Percentiles rank a stretch among this genome's conserved stretches.
These are phyloP conservation scores for Microtus ochrogaster DNA, from an alignment of 2,113 vertebrate genomes.

Conservation along the genomic window DNA sequence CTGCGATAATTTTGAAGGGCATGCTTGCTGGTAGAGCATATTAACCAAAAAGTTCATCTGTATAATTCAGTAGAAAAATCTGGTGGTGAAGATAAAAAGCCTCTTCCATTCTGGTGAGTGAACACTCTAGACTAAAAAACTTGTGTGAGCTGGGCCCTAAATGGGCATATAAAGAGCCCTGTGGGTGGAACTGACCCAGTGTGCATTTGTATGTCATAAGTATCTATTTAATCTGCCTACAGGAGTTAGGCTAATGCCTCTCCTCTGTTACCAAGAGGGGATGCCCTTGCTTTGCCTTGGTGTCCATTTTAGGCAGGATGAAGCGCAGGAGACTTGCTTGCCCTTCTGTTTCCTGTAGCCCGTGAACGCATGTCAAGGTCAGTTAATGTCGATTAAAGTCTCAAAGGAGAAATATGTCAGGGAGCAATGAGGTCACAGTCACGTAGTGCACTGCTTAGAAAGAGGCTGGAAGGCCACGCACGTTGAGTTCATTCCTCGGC, in stretches of 20 bases:
- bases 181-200: neutral
- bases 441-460: neutral
- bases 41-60: neutral
- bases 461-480: neutral
- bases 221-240: neutral
- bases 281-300: neutral
- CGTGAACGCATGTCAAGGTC: neutral
- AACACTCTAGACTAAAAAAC: neutral
- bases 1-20: slow-evolving; percentile 8
- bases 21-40: neutral
- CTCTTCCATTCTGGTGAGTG: neutral
- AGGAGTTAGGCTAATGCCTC: neutral
- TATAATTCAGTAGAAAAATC: slow-evolving; percentile 26
- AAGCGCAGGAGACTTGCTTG: neutral
- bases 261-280: neutral
- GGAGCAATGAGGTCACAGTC: neutral
- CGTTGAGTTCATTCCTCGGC: neutral
- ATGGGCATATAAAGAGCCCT: neutral
- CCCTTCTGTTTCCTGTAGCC: neutral
- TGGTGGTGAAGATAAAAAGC: neutral
- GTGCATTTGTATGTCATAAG: neutral
- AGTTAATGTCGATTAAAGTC: neutral
- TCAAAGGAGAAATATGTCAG: slow-evolving; percentile 31
- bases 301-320: neutral
- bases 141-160: neutral